These are phyloP conservation scores for Aphidius ervi DNA, from an alignment of 1,140 invertebrate genomes.

Conservation along the genomic window DNA sequence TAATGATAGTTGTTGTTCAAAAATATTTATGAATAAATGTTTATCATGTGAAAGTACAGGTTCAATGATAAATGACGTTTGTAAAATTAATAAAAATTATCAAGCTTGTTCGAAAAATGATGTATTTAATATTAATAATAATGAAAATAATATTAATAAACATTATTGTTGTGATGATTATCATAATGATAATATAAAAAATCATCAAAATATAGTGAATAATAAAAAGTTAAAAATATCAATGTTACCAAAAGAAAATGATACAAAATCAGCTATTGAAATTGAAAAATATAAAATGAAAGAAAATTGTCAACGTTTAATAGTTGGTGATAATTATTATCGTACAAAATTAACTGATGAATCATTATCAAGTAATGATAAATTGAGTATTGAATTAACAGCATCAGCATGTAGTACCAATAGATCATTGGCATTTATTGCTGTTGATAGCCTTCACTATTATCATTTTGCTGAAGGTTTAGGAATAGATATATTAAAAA, in stretches of 20 bases:
- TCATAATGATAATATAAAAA: background rate
- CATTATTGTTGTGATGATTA: slow-evolving; percentile 14
- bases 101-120: slow-evolving; percentile 37
- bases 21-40: slow-evolving; percentile 46
- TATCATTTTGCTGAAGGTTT: slow-evolving; percentile 69
- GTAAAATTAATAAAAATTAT: slow-evolving; percentile 24
- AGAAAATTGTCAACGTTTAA: slow-evolving; percentile 40
- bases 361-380: slow-evolving; percentile 6
- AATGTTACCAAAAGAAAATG: slow-evolving; percentile 49
- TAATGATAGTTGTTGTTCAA: slow-evolving; percentile 49
- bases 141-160: slow-evolving; percentile 18
- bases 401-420: slow-evolving; percentile 61
- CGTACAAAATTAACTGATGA: slow-evolving; percentile 38
- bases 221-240: slow-evolving; percentile 31
- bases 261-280: slow-evolving; percentile 51
- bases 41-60: slow-evolving; percentile 32
- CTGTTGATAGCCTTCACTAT: slow-evolving; percentile 67
- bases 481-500: slow-evolving; percentile 62
- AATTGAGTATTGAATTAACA: slow-evolving; percentile 29
- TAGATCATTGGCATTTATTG: slow-evolving; percentile 63
- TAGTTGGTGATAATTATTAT: slow-evolving; percentile 44
- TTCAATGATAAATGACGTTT: slow-evolving; percentile 26
- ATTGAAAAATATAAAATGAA: slow-evolving; percentile 30
- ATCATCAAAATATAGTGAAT: background rate
- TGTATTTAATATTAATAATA: slow-evolving; percentile 33